phyloP scores from a whole-genome alignment of 2,113 vertebrate genomes.

The Heterotilapia buettikoferi region DNA sequence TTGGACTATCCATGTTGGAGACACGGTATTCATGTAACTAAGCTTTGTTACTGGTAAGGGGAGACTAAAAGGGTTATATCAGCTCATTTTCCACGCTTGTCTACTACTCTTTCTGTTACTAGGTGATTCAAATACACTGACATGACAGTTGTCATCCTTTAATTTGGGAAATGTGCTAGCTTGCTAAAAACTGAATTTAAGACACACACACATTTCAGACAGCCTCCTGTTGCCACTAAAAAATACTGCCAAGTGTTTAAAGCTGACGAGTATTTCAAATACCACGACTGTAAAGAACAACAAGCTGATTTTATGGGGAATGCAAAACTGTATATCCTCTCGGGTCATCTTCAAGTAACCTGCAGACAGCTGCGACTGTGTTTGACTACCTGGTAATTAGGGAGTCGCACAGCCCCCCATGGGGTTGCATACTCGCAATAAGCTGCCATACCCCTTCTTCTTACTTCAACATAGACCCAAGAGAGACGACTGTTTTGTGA shows the following conservation, averaged over 20 bases:
- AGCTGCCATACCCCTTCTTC: slow-evolving; percentile 15
- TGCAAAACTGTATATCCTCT: slow-evolving; percentile 45
- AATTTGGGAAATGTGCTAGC: slow-evolving; percentile 3
- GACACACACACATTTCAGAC: neutral
- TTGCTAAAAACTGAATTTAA: slow-evolving; percentile 40
- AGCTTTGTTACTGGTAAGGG: slow-evolving; percentile 46
- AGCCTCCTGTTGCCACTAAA: neutral
- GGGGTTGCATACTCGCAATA: slow-evolving; percentile 19
- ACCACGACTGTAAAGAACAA: slow-evolving; percentile 11
- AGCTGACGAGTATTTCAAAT: slow-evolving; percentile 24
- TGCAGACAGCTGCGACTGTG: slow-evolving; percentile 58
- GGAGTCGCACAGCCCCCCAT: slow-evolving; percentile 26
- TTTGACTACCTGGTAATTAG: slow-evolving; percentile 56
- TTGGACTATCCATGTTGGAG: slow-evolving; percentile 49
- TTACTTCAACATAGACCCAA: slow-evolving; percentile 35
- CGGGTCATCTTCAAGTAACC: slow-evolving; percentile 53
- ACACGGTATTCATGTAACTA: slow-evolving; percentile 48
- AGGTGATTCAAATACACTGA: slow-evolving; percentile 16
- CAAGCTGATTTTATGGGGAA: slow-evolving; percentile 24
- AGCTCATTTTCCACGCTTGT: slow-evolving; percentile 50
- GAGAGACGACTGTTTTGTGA: slow-evolving; percentile 56
- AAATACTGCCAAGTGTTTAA: neutral
- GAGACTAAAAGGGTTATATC: slow-evolving; percentile 59
- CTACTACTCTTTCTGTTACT: slow-evolving; percentile 4
- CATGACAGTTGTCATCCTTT: slow-evolving; percentile 24